Conservation (phyloP, 2,888 invertebrate genomes). For the Caenorhabditis imperialis region DNA sequence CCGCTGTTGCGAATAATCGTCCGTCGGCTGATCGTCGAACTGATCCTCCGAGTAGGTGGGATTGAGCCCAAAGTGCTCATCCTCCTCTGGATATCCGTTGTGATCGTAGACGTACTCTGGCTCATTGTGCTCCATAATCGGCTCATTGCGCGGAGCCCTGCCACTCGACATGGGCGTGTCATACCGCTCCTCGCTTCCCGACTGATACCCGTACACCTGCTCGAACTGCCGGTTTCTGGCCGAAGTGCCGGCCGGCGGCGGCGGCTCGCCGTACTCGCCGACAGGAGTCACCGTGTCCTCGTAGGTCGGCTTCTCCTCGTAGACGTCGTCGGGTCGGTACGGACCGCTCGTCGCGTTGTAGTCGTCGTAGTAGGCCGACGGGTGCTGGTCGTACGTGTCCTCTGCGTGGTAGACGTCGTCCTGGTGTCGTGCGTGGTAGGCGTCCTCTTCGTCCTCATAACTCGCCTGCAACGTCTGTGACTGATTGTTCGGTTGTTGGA, state of each 20-base stretch:
- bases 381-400: constrained; percentile 27
- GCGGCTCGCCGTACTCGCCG: constrained; percentile 28
- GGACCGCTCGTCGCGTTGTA: constrained; percentile 21
- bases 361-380: constrained; percentile 34
- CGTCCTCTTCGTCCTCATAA: constrained; percentile 73
- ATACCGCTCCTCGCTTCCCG: constrained; percentile 36
- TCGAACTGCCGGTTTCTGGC: constrained; percentile 1
- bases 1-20: constrained; percentile 20
- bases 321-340: not conserved
- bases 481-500: not conserved
- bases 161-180: constrained; percentile 31
- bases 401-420: constrained; percentile 30
- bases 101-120: constrained; percentile 58
- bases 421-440: constrained; percentile 59
- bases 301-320: constrained; percentile 15
- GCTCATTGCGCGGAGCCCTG: constrained; percentile 22
- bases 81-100: constrained; percentile 57
- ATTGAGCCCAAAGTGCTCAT: constrained; percentile 56
- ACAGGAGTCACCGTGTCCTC: constrained; percentile 58
- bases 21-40: constrained; percentile 25
- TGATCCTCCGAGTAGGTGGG: constrained; percentile 57
- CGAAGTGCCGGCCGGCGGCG: not conserved
- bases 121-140: constrained; percentile 50
- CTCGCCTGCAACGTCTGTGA: constrained; percentile 69
- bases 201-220: constrained; percentile 36